Conservation (phyloP, 1,140 invertebrate species). For the Bombus cullumanus region DNA sequence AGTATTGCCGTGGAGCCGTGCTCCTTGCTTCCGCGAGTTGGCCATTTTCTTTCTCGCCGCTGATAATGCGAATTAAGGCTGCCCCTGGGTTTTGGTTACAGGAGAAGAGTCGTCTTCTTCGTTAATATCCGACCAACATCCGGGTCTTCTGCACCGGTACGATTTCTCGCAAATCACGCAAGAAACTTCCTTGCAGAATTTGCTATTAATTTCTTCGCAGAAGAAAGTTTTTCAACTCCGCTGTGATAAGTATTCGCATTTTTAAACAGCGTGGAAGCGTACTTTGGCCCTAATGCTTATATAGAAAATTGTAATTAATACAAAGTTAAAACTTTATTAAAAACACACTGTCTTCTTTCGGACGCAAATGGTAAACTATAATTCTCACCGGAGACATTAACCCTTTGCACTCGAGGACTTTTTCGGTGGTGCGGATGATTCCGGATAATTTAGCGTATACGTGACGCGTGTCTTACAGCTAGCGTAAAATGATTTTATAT, state of each 20-base stretch:
- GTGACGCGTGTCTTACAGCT: no score
- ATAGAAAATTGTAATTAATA: neutral
- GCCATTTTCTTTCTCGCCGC: conserved; percentile 9
- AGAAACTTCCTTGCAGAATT: neutral
- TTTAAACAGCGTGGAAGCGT: no score
- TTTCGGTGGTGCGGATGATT: no score
- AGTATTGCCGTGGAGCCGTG: neutral
- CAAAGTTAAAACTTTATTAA: no score
- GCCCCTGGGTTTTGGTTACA: neutral
- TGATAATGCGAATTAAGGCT: neutral
- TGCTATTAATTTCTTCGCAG: neutral
- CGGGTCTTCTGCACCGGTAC: neutral
- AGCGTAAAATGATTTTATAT: no score
- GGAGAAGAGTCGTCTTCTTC: neutral
- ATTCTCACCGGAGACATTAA: no score
- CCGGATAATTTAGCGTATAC: no score
- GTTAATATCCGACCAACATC: no score
- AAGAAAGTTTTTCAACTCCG: neutral
- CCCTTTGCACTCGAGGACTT: no score
- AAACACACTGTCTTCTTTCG: no score
- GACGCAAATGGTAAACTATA: no score
- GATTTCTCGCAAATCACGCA: neutral
- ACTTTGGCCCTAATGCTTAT: neutral
- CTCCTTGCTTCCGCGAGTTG: neutral
- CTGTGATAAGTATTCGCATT: neutral